Percentiles rank a stretch among this genome's conserved stretches.
phyloP scores from a whole-genome alignment of 2,797 vertebrate genomes.

The Peromyscus nudipes region DNA sequence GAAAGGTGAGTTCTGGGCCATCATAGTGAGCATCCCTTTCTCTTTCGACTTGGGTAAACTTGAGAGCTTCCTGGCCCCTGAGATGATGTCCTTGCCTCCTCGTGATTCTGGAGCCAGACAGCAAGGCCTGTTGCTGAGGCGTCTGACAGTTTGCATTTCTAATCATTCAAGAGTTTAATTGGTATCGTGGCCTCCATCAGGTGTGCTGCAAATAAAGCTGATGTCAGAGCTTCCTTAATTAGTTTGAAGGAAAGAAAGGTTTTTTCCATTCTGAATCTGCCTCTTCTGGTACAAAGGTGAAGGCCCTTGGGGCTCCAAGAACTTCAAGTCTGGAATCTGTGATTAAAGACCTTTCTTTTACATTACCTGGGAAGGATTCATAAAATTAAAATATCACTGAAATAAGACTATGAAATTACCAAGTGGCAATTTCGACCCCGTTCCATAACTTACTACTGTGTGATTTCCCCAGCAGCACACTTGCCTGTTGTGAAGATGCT shows the following conservation, averaged over 20 bases:
- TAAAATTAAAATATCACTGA: slow-evolving; percentile 45
- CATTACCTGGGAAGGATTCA: slow-evolving; percentile 41
- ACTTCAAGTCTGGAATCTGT: slow-evolving; percentile 62
- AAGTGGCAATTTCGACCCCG: not conserved
- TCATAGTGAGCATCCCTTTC: slow-evolving; percentile 12
- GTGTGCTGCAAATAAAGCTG: slow-evolving; percentile 85
- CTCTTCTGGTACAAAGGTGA: slow-evolving; percentile 71
- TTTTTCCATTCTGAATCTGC: slow-evolving; percentile 74
- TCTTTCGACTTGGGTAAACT: not conserved
- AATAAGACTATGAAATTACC: slow-evolving; percentile 20
- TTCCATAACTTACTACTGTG: not conserved
- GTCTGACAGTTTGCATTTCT: slow-evolving; percentile 87
- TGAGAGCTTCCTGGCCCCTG: not conserved
- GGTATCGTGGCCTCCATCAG: slow-evolving; percentile 88
- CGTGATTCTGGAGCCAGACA: slow-evolving; percentile 70
- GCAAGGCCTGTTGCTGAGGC: slow-evolving; percentile 76
- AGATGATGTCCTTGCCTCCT: slow-evolving; percentile 64
- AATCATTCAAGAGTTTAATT: slow-evolving; percentile 89
- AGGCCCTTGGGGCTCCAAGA: not conserved
- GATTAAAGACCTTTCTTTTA: slow-evolving; percentile 65
- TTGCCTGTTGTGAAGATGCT: not conserved
- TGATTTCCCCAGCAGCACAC: not conserved
- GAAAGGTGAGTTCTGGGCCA: slow-evolving; percentile 54
- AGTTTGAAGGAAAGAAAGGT: slow-evolving; percentile 77
- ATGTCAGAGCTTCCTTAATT: slow-evolving; percentile 89